Evolutionary conservation across 2,797 vertebrate species (phyloP).

Genomic region (Falco berigora): DNA sequence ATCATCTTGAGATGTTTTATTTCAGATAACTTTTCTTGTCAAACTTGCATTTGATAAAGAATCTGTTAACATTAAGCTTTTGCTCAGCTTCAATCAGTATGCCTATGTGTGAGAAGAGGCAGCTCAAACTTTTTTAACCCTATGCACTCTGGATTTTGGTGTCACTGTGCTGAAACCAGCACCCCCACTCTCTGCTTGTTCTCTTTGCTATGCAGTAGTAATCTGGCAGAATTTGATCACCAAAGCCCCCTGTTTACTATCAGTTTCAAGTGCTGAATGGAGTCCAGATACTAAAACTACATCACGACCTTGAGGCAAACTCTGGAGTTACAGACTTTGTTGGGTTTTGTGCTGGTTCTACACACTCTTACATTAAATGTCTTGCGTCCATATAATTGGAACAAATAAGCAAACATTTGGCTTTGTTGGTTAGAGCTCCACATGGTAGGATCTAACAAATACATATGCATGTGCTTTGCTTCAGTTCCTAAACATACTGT

Average conservation of each 20-base stretch:
- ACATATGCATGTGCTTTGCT: accelerated
- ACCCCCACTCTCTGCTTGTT: not conserved
- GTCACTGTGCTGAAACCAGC: not conserved
- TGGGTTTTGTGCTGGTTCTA: not conserved
- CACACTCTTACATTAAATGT: not conserved
- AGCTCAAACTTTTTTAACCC: not conserved
- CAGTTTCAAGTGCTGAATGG: not conserved
- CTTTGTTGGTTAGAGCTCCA: not conserved
- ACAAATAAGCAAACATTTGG: not conserved
- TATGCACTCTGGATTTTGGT: not conserved
- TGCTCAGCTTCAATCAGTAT: not conserved
- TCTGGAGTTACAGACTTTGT: not conserved
- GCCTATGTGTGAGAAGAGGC: not conserved
- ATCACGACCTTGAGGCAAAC: not conserved
- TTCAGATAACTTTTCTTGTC: not conserved
- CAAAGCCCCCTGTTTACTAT: not conserved
- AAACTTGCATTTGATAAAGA: not conserved
- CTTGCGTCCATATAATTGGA: not conserved
- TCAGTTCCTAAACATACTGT: not conserved
- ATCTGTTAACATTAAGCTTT: not conserved
- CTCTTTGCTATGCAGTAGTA: not conserved
- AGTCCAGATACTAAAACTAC: not conserved
- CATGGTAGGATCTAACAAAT: not conserved
- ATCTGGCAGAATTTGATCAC: not conserved
- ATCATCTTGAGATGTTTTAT: not conserved